A percentile compares a stretch with the other conserved stretches of the same genome.
These are phyloP conservation scores for Speoplatyrhinus poulsoni DNA, from an alignment of 2,113 vertebrate genomes.

Conservation along the genomic window DNA sequence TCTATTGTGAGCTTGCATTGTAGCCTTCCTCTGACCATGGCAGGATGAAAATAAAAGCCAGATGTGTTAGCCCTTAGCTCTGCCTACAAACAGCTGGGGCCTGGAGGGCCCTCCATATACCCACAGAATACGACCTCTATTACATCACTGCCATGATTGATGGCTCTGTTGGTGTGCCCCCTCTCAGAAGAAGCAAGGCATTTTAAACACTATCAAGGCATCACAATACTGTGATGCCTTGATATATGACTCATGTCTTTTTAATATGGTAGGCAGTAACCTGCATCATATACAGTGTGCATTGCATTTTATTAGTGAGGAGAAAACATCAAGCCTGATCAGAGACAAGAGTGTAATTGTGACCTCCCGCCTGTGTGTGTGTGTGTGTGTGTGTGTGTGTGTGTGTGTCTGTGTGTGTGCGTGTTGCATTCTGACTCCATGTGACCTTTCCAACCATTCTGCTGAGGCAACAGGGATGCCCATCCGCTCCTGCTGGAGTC, in stretches of 20 bases:
- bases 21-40: neutral
- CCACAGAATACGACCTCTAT: slow-evolving; percentile 11
- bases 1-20: too few species aligned
- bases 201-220: too few species aligned
- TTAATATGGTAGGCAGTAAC: neutral
- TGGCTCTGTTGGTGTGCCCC: slow-evolving; percentile 8
- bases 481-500: slow-evolving; percentile 64
- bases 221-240: neutral
- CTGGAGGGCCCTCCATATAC: slow-evolving; percentile 14
- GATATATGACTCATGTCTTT: slow-evolving; percentile 3
- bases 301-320: neutral
- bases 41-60: slow-evolving; percentile 29
- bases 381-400: neutral
- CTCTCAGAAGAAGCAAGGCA: slow-evolving; percentile 1
- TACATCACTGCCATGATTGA: slow-evolving; percentile 26
- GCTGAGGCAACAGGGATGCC: slow-evolving; percentile 48
- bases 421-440: slow-evolving; percentile 20
- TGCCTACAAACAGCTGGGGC: neutral
- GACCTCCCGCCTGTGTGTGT: neutral
- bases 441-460: slow-evolving; percentile 65
- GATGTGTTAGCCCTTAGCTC: slow-evolving; percentile 38
- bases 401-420: neutral
- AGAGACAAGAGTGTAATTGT: too few species aligned
- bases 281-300: neutral
- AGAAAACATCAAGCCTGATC: slow-evolving; percentile 2